Percentiles rank a stretch among this genome's conserved stretches.
Evolutionary conservation across 2,113 vertebrate genomes (phyloP).

Genomic region (Struthidea cinerea): DNA sequence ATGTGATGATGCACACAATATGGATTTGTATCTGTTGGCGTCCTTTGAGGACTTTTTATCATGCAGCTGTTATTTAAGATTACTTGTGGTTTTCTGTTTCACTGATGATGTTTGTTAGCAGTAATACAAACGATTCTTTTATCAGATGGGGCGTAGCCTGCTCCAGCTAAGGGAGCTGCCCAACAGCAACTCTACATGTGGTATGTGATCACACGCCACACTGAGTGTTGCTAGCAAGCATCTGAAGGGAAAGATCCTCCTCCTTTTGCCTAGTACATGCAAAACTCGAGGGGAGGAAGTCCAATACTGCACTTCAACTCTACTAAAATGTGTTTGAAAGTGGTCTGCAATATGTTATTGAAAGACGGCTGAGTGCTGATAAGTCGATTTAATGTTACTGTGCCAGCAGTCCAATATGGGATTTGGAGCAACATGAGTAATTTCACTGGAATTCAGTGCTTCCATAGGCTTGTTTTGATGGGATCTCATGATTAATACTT

Average conservation of each 20-base stretch:
- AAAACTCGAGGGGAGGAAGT: fast-evolving
- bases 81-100: background rate
- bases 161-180: background rate
- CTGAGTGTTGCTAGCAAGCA: background rate
- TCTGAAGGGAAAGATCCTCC: background rate
- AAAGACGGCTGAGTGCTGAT: background rate
- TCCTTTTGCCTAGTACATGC: background rate
- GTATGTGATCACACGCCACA: fast-evolving
- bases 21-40: background rate
- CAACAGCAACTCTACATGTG: background rate
- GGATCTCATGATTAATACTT: background rate
- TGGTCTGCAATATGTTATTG: background rate
- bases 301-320: background rate
- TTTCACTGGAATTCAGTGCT: background rate
- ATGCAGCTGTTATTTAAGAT: background rate
- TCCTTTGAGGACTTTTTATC: background rate
- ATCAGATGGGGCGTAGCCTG: background rate
- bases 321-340: background rate
- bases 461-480: background rate
- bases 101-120: background rate
- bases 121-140: background rate
- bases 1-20: background rate
- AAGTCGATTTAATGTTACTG: background rate
- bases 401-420: background rate
- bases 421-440: background rate